Conservation (phyloP, 1,140 invertebrate species). For the Hetaerina americana region DNA sequence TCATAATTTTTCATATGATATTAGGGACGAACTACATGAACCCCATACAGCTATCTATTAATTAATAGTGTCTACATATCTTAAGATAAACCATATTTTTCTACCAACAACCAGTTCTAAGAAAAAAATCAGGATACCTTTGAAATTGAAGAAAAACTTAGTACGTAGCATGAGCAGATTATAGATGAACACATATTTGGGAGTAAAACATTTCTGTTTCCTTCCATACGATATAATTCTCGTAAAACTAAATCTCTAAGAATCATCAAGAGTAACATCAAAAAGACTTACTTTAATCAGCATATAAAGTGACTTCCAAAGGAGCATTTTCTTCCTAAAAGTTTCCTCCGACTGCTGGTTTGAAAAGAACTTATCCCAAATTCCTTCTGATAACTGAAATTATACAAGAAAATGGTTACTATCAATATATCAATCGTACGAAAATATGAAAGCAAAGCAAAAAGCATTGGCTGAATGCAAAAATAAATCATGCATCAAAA, state of each 20-base stretch:
- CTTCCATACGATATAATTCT: background rate
- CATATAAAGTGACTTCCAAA: constrained; percentile 64
- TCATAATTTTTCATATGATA: no score
- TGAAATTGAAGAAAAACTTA: background rate
- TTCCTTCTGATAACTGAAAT: constrained; percentile 47
- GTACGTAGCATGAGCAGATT: background rate
- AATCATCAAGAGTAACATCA: no score
- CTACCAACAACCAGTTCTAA: background rate
- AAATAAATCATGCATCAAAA: background rate
- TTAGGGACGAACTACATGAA: no score
- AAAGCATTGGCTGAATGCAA: no score
- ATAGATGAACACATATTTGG: background rate
- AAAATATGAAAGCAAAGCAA: no score
- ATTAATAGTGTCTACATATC: no score
- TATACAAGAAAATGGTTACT: no score
- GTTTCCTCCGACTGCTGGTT: constrained; percentile 69
- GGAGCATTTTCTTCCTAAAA: constrained; percentile 64
- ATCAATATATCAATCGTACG: no score
- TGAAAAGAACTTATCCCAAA: constrained; percentile 64
- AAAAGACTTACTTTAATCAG: constrained; percentile 50
- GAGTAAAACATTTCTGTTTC: background rate
- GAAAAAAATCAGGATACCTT: background rate
- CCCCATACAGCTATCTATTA: no score
- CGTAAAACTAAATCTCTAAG: background rate
- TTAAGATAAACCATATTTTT: no score